A percentile compares a stretch with the other conserved stretches of the same genome.
These are phyloP conservation scores for Drosophila imparisetae DNA, from an alignment of 2,888 invertebrate species.

Conservation along the genomic window DNA sequence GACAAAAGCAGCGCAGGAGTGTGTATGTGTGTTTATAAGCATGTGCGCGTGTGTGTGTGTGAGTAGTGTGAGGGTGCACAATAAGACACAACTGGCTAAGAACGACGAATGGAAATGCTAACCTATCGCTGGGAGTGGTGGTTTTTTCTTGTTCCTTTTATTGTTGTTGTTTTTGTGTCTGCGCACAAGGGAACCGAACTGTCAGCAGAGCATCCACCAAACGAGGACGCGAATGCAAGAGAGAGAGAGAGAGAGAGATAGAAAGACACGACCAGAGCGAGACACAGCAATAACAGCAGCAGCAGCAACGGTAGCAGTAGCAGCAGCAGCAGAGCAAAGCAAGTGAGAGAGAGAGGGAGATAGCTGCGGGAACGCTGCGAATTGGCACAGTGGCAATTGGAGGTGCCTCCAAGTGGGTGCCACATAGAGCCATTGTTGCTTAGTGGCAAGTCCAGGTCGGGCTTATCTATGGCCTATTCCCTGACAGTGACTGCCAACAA, in stretches of 20 bases:
- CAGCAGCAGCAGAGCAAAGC: neutral
- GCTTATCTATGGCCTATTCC: slow-evolving; percentile 61
- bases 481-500: slow-evolving; percentile 44
- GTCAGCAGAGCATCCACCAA: slow-evolving; percentile 72
- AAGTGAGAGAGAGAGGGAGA: slow-evolving; percentile 13
- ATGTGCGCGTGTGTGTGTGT: slow-evolving; percentile 7
- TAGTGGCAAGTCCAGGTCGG: slow-evolving; percentile 43
- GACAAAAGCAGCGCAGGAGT: slow-evolving; percentile 30
- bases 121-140: slow-evolving; percentile 76
- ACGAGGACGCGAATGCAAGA: slow-evolving; percentile 33
- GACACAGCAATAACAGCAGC: neutral
- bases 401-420: slow-evolving; percentile 50
- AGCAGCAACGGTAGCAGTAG: neutral
- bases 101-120: slow-evolving; percentile 68
- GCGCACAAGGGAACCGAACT: slow-evolving; percentile 63
- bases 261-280: slow-evolving; percentile 1
- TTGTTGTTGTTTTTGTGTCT: neutral
- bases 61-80: slow-evolving; percentile 28
- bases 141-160: slow-evolving; percentile 39
- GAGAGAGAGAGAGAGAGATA: slow-evolving; percentile 12
- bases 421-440: slow-evolving; percentile 26
- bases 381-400: slow-evolving; percentile 59
- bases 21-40: neutral
- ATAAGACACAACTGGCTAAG: slow-evolving; percentile 41
- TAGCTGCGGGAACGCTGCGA: slow-evolving; percentile 68